Conservation (phyloP, 2,113 vertebrate genomes). For the Hippopotamus amphibius region DNA sequence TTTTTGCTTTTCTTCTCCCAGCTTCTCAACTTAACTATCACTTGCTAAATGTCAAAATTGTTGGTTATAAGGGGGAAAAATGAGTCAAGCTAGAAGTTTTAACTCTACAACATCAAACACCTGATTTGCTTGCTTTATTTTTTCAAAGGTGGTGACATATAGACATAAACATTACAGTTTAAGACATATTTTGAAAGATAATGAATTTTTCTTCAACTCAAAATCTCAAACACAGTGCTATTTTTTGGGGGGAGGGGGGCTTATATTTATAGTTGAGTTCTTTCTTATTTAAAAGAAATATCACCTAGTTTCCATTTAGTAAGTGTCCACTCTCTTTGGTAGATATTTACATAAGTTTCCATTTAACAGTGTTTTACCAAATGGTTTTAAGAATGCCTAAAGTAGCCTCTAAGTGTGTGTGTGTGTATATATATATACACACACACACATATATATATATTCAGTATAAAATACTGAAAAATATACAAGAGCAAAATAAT, state of each 20-base stretch:
- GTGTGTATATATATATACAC: too few relatives aligned
- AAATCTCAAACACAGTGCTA: not conserved
- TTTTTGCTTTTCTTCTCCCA: not conserved
- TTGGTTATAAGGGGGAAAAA: not conserved
- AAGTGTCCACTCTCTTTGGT: not conserved
- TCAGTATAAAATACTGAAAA: not conserved
- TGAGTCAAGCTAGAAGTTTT: not conserved
- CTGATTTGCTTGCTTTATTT: not conserved
- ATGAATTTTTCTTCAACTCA: not conserved
- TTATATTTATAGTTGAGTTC: not conserved
- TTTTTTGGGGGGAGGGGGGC: too few relatives aligned
- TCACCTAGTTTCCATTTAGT: not conserved
- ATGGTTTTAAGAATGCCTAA: not conserved
- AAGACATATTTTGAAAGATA: not conserved
- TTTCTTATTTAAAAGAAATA: constrained; percentile 24
- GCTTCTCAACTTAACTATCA: not conserved
- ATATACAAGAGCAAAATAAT: not conserved
- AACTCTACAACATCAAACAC: not conserved
- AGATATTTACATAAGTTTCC: not conserved
- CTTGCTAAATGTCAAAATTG: constrained; percentile 37
- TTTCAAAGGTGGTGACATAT: not conserved
- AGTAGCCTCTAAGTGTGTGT: not conserved
- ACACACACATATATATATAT: not conserved
- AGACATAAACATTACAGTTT: not conserved
- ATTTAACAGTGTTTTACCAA: not conserved